phyloP scores from a whole-genome alignment of 1,140 invertebrate genomes.

The Dufourea novaeangliae region DNA sequence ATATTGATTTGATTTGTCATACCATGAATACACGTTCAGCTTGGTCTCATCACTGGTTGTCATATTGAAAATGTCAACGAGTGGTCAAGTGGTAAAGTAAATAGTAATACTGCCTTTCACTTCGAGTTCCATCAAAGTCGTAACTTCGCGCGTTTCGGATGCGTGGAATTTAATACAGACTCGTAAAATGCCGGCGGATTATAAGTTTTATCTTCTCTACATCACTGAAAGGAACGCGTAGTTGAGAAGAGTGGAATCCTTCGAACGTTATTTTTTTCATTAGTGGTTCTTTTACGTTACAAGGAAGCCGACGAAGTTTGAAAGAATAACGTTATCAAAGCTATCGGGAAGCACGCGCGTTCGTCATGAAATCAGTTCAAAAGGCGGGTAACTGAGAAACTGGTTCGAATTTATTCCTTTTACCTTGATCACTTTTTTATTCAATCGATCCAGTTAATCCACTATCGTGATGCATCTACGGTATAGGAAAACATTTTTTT shows the following conservation, averaged over 20 bases:
- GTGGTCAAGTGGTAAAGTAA: neutral
- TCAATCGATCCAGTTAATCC: conserved; percentile 48
- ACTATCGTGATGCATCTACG: conserved; percentile 34
- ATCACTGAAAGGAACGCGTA: neutral
- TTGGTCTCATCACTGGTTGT: neutral
- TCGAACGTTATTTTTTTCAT: neutral
- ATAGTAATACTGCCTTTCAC: conserved; percentile 1
- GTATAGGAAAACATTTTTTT: conserved; percentile 33
- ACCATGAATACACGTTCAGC: neutral
- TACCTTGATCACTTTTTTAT: conserved; percentile 37
- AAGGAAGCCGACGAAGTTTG: neutral
- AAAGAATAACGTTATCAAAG: conserved; percentile 5
- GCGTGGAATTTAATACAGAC: neutral
- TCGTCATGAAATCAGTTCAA: conserved; percentile 18
- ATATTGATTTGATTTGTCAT: neutral
- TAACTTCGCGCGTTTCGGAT: neutral
- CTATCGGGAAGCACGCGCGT: neutral
- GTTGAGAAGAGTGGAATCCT: neutral
- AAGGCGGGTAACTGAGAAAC: conserved; percentile 25
- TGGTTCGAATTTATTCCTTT: conserved; percentile 47
- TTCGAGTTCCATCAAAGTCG: neutral
- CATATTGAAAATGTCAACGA: neutral
- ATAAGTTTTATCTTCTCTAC: neutral
- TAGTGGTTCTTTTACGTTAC: neutral
- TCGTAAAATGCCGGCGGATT: neutral